phyloP scores from a whole-genome alignment of 2,888 invertebrate genomes.

The Andricus curvator region DNA sequence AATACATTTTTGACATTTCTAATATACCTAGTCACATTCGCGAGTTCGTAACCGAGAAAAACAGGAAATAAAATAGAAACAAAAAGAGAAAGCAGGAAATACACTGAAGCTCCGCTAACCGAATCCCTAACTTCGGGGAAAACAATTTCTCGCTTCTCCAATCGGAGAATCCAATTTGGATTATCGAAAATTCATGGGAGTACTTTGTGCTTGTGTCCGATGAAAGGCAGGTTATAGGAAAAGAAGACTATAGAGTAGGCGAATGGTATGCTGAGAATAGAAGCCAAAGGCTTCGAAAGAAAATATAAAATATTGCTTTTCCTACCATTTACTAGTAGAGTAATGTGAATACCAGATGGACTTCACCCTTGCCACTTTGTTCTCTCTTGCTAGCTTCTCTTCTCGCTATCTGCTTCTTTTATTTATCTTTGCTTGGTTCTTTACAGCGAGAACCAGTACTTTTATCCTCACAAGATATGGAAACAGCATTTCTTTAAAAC shows the following conservation, averaged over 20 bases:
- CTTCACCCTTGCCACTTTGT: constrained; percentile 29
- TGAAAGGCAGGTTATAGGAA: constrained; percentile 58
- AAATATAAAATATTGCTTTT: constrained; percentile 48
- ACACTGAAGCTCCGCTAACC: constrained; percentile 16
- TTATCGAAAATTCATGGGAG: constrained; percentile 71
- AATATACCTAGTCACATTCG: neutral
- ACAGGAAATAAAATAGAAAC: neutral
- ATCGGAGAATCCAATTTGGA: constrained; percentile 71
- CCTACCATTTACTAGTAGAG: constrained; percentile 38
- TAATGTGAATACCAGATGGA: constrained; percentile 36
- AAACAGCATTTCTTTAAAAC: neutral
- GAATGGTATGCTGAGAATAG: constrained; percentile 46
- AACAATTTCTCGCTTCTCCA: constrained; percentile 64
- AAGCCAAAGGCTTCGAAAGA: constrained; percentile 46
- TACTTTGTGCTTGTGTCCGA: constrained; percentile 60
- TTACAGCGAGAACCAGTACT: neutral
- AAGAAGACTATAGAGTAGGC: constrained; percentile 48
- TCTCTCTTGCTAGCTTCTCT: constrained; percentile 15
- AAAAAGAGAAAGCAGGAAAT: neutral
- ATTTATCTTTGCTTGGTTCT: neutral
- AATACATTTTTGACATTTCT: neutral
- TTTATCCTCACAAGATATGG: neutral
- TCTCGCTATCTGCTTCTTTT: neutral
- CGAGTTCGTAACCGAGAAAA: constrained; percentile 17
- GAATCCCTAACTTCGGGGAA: constrained; percentile 60